A percentile compares a stretch with the other conserved stretches of the same genome.
phyloP scores from a whole-genome alignment of 2,797 vertebrate genomes.

The Pyrocephalus nanus region DNA sequence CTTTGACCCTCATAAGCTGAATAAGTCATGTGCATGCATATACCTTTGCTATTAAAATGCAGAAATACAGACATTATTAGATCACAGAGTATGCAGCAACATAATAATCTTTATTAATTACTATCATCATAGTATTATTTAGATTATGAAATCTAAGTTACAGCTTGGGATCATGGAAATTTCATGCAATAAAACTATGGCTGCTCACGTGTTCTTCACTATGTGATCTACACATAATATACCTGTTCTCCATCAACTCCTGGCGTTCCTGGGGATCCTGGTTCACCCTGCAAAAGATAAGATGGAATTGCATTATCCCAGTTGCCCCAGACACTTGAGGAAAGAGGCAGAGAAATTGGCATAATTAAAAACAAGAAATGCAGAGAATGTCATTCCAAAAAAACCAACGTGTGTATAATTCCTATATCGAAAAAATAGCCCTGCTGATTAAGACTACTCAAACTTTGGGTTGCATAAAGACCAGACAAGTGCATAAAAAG shows the following conservation, averaged over 20 bases:
- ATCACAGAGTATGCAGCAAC: background rate
- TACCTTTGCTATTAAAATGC: background rate
- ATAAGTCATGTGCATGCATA: background rate
- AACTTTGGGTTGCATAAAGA: background rate
- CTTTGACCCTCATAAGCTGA: background rate
- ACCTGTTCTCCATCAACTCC: conserved; percentile 95
- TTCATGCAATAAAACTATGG: background rate
- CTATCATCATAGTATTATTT: background rate
- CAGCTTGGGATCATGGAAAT: background rate
- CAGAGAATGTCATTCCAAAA: background rate
- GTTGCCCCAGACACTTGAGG: background rate
- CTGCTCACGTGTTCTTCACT: background rate
- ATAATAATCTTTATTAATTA: background rate
- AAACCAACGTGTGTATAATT: background rate
- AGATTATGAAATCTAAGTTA: background rate
- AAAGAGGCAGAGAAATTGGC: background rate
- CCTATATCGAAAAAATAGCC: background rate
- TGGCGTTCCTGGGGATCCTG: conserved; percentile 87
- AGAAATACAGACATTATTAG: background rate
- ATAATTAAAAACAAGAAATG: background rate
- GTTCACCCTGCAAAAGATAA: conserved; percentile 85
- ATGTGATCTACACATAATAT: background rate
- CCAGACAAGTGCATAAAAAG: background rate
- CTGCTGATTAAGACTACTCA: background rate
- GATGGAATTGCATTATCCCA: background rate